Percentiles rank a stretch among this genome's conserved stretches.
phyloP scores from a whole-genome alignment of 92 coral and sea anemone genomes.

The Desmophyllum pertusum region DNA sequence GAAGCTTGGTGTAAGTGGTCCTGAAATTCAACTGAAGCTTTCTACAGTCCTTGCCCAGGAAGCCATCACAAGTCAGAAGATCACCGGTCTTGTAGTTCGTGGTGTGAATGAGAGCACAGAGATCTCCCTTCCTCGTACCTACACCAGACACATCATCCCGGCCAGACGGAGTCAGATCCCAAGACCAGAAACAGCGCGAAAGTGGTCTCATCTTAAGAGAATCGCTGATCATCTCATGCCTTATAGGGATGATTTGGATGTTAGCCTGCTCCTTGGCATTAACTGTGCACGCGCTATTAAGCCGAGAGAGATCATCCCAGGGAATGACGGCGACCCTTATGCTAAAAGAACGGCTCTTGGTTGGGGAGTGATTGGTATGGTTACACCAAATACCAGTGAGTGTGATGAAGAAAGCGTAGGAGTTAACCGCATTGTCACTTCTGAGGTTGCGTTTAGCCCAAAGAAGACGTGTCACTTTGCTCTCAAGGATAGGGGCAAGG shows the following conservation, averaged over 20 bases:
- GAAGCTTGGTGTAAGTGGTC: slow-evolving; percentile 46
- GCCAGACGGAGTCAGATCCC: too few relatives aligned
- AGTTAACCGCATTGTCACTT: slow-evolving; percentile 37
- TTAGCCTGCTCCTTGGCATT: slow-evolving; percentile 49
- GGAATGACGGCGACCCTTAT: slow-evolving; percentile 63
- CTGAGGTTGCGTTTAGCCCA: slow-evolving; percentile 19
- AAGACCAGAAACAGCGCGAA: slow-evolving; percentile 61
- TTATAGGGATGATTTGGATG: slow-evolving; percentile 36
- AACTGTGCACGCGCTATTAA: slow-evolving; percentile 61
- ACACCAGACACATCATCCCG: too few relatives aligned
- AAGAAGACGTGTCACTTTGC: slow-evolving; percentile 38
- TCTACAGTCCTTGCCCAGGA: slow-evolving; percentile 45
- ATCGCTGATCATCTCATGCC: slow-evolving; percentile 44
- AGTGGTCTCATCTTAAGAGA: slow-evolving; percentile 57
- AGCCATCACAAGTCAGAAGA: slow-evolving; percentile 34
- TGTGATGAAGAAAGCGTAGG: slow-evolving; percentile 26
- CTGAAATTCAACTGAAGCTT: slow-evolving; percentile 43
- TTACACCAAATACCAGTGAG: slow-evolving; percentile 11
- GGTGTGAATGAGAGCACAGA: slow-evolving; percentile 36
- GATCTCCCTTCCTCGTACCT: slow-evolving; percentile 51
- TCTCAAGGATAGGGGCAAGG: too few relatives aligned
- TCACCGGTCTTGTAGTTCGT: slow-evolving; percentile 39
- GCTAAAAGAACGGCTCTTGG: too few relatives aligned
- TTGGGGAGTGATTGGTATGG: slow-evolving; percentile 60
- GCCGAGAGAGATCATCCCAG: slow-evolving; percentile 62